Evolutionary conservation across 2,113 vertebrate genomes (phyloP).

Genomic region (Gymnorhina tibicen): DNA sequence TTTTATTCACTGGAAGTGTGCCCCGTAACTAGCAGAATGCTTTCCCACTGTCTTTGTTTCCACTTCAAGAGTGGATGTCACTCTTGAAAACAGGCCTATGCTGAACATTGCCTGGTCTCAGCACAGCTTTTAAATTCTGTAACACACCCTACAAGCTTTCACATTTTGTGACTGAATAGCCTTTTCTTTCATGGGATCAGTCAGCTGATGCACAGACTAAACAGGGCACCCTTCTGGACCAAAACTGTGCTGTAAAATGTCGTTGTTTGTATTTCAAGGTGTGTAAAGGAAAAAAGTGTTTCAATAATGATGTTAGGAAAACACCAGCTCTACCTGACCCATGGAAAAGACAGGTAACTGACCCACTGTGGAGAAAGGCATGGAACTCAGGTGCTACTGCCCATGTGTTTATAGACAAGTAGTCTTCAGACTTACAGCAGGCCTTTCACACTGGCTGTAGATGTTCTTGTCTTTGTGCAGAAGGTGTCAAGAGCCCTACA

Average conservation of each 20-base stretch:
- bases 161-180: not conserved
- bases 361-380: not conserved
- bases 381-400: not conserved
- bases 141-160: not conserved
- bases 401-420: not conserved
- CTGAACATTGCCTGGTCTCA: not conserved
- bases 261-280: not conserved
- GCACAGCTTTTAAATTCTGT: not conserved
- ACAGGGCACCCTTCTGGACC: not conserved
- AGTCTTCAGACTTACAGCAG: not conserved
- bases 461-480: not conserved
- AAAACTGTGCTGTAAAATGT: not conserved
- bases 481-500: not conserved
- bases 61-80: not conserved
- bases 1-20: conserved; percentile 12
- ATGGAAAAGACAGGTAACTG: not conserved
- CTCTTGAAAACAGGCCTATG: not conserved
- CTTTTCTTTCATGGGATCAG: not conserved
- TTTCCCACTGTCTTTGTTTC: conserved; percentile 1
- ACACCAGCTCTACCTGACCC: not conserved
- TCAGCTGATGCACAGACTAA: not conserved
- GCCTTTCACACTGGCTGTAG: not conserved
- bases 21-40: not conserved
- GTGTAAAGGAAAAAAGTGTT: not conserved
- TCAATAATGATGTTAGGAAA: not conserved